phyloP scores from a whole-genome alignment of 2,888 invertebrate genomes.

The Epirrhoe tristata region DNA sequence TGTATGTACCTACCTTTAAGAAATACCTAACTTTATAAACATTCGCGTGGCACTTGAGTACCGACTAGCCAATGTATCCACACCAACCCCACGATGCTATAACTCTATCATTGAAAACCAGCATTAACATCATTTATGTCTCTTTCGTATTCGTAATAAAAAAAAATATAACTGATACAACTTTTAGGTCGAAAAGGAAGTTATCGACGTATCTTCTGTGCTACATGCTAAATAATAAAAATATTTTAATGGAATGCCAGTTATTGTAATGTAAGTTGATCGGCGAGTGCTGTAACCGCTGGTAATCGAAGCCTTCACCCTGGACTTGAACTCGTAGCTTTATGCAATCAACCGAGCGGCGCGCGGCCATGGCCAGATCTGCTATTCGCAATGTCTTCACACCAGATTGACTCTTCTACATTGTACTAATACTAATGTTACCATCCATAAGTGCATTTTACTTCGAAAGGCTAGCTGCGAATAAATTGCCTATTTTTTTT shows the following conservation, averaged over 20 bases:
- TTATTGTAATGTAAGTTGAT: conserved; percentile 15
- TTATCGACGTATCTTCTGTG: not conserved
- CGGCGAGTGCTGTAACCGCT: conserved; percentile 38
- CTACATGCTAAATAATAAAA: not conserved
- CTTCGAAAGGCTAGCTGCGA: not conserved
- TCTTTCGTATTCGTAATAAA: no score
- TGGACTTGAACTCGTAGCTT: conserved; percentile 80
- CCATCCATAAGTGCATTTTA: not conserved
- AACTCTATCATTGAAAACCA: no score
- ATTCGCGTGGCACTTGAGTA: no score
- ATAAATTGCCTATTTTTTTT: not conserved
- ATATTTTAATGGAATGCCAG: not conserved
- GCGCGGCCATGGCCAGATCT: conserved; percentile 55
- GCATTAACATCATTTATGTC: no score
- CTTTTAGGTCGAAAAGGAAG: not conserved
- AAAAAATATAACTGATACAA: no score
- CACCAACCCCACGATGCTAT: no score
- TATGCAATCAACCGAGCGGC: conserved; percentile 71
- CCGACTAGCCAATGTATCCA: no score
- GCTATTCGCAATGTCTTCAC: conserved; percentile 52
- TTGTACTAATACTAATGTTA: not conserved
- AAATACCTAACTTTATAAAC: no score
- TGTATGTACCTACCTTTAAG: no score
- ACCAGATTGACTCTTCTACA: conserved; percentile 38
- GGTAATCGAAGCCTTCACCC: conserved; percentile 75